phyloP scores from a whole-genome alignment of 2,113 vertebrate genomes.

The Gallinago paraguaiae region DNA sequence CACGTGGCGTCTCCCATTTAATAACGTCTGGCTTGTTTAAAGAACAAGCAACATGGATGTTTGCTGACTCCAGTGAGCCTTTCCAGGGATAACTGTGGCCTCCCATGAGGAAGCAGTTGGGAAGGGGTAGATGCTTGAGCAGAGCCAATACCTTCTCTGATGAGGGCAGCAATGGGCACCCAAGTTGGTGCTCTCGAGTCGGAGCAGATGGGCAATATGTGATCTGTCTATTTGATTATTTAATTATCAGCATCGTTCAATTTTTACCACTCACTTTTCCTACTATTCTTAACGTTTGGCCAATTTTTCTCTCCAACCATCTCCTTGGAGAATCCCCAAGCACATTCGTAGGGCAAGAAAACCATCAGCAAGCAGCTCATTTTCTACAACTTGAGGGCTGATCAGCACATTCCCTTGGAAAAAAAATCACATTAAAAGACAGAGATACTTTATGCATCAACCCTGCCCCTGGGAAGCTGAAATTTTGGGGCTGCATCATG shows the following conservation, averaged over 20 bases:
- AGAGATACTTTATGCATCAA: not conserved
- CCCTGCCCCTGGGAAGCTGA: not conserved
- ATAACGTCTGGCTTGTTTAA: not conserved
- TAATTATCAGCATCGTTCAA: rapidly evolving
- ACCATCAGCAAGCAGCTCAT: rapidly evolving
- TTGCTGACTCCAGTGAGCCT: not conserved
- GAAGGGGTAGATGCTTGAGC: not conserved
- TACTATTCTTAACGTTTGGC: rapidly evolving
- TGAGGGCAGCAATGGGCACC: rapidly evolving
- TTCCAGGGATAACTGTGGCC: not conserved
- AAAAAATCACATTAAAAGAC: rapidly evolving
- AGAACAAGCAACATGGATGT: not conserved
- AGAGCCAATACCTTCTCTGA: not conserved
- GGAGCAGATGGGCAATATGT: not conserved
- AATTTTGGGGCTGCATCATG: not conserved
- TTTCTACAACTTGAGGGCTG: not conserved
- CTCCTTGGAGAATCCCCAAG: not conserved
- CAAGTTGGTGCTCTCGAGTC: rapidly evolving
- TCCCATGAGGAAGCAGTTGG: not conserved
- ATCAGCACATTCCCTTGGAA: not conserved
- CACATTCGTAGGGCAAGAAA: not conserved
- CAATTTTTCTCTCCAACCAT: rapidly evolving
- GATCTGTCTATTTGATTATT: not conserved
- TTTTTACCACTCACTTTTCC: not conserved
- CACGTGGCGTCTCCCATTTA: rapidly evolving